Base-by-base conservation (phyloP, 2,113 vertebrate species). In the Cheilinus undulatus region DNA sequence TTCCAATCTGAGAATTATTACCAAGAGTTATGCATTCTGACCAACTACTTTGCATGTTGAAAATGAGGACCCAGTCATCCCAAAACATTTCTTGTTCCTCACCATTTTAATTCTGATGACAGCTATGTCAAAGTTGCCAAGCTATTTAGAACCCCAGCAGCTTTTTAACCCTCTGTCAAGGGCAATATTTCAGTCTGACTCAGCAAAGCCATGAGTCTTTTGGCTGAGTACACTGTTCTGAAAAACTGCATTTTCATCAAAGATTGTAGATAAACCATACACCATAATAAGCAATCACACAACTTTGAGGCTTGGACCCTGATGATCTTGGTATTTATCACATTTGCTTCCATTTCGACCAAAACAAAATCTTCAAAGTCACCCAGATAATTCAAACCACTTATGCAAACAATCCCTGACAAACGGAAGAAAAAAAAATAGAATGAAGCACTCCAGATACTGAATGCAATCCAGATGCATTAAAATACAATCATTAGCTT, bases 391-490 rank as follows among this genome's bases (percentile, higher is more conserved):
- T n/a, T 54, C 26, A 53, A 72, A 54, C 7, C 43, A 8, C 15
- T 72, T 38, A n/a, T 36, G 8, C 8, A 59, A 72, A 50, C 67
- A 58, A 58, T 28, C 14, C 7, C 22, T 56, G 17, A 53, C 26
- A 56, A 63, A 62, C 24, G 34, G 46, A 69, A 36, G 8, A n/a
- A 50, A n/a, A n/a, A n/a, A 36, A 64, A 58, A 19, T 48, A 24
- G 27, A 64, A 42, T 6, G 2, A 56, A 70, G 36, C 22, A 32
- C 17, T 46, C 15, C 28, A 51, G 34, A 79, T 30, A 49, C 12
- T 5, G 49, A 82, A 84, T 72, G n/a, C 11, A 15, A 56, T 69
- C 67, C 54, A 79, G 71, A 76, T 73, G 59, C 54, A 14, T 15
- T 4, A 45, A 52, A 43, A 34, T n/a, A 54, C 22, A 45, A 46